A percentile compares a stretch with the other conserved stretches of the same genome.
These are phyloP conservation scores for Chymomyza procnemis DNA, from an alignment of 2,888 invertebrate species.

Conservation along the genomic window DNA sequence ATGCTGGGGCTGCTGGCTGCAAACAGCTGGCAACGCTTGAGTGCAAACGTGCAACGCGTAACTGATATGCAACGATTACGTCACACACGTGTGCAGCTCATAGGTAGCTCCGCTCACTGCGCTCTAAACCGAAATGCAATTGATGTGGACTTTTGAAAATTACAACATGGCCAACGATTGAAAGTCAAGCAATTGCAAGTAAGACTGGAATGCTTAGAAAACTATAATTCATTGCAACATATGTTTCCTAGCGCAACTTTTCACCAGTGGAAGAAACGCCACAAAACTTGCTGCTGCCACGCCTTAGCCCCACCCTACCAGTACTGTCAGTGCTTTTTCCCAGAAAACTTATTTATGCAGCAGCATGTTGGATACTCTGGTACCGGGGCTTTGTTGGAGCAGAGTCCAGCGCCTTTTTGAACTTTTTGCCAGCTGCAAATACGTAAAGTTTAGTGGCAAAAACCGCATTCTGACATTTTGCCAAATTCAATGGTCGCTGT, in stretches of 20 bases:
- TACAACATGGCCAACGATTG: constrained; percentile 37
- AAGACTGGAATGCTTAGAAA: constrained; percentile 41
- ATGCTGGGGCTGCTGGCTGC: not conserved
- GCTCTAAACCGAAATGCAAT: constrained; percentile 44
- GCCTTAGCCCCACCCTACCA: constrained; percentile 1
- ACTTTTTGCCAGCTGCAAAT: constrained; percentile 47
- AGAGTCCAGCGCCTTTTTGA: constrained; percentile 53
- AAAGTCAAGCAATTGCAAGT: not conserved
- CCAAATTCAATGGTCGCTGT: constrained; percentile 48
- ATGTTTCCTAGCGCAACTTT: constrained; percentile 63
- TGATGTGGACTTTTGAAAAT: constrained; percentile 52
- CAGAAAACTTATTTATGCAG: constrained; percentile 61
- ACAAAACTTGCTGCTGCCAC: not conserved
- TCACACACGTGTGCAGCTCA: constrained; percentile 12
- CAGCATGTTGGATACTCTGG: constrained; percentile 19
- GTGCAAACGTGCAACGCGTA: constrained; percentile 57
- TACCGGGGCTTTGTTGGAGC: too few relatives aligned
- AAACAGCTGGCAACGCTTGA: not conserved
- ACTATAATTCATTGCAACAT: constrained; percentile 70
- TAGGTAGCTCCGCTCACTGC: too few relatives aligned
- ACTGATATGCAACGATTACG: constrained; percentile 67
- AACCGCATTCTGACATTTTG: constrained; percentile 70
- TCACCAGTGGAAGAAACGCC: constrained; percentile 24
- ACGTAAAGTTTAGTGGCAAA: constrained; percentile 55
- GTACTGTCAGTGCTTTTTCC: not conserved